Base-by-base conservation (phyloP, 2,888 invertebrate genomes). In the Epinotia brunnichana region DNA sequence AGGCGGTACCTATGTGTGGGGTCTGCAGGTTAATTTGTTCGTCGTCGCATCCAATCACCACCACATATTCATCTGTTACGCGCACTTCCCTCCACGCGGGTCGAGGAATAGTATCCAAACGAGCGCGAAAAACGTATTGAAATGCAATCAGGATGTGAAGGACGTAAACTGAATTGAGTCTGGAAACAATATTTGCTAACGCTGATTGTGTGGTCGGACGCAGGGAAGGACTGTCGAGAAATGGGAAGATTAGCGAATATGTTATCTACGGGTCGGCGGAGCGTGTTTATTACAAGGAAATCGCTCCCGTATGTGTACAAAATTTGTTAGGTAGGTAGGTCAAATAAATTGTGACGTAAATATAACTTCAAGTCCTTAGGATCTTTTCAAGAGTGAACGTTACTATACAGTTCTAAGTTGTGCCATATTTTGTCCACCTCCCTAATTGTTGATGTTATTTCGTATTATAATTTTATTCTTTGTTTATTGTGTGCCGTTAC, bases 181-280 rank as follows among this genome's bases (percentile, higher is more conserved):
- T 29, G 29, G 29, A 29, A 57, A 29, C 29, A 57, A 57, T 57
- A 57, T 29, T 9, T 29, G 56, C 56, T 57, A 57, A 57, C 56
- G n/a, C 29, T n/a, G 56, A 29, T 57, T 57, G n/a, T 57, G 56
- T 57, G 56, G 56, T 57, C 9, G 29, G 56, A 24, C 29, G n/a
- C 15, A 29, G n/a, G 29, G 9, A n/a, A 24, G 56, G 9, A 19
- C 56, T 56, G 24, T 56, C 15, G 24, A 15, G 56, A 29, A 56
- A 56, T 56, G 5, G 56, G 56, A 15, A 15, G 24, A 24, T 56
- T 15, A 24, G 7, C 44, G 15, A 15, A 15, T 44, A 15, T 15
- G 44, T 15, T 44, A 15, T 44, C 44, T 44, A 15, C 13, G 15
- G 15, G 44, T 44, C 44, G 44, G 44, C 15, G 5, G 44, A 44